A percentile compares a stretch with the other conserved stretches of the same genome.
phyloP scores from a whole-genome alignment of 2,888 invertebrate genomes.

The Agrochola lota region DNA sequence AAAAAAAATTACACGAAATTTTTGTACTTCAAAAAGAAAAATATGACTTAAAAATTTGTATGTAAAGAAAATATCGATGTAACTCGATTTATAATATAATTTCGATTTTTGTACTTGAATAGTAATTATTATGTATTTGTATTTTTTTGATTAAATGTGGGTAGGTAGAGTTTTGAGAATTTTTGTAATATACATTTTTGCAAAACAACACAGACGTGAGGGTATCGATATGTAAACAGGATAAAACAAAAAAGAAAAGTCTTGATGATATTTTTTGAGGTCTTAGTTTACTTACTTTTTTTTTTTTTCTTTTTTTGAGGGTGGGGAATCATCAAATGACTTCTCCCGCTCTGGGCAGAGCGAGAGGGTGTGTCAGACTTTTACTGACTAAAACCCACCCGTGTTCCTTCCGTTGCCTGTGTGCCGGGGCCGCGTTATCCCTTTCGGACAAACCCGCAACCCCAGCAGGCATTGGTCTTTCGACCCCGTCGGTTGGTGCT shows the following conservation, averaged over 20 bases:
- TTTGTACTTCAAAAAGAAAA: slow-evolving; percentile 49
- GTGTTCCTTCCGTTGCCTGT: too few relatives aligned
- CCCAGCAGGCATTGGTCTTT: too few relatives aligned
- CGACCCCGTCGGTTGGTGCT: too few relatives aligned
- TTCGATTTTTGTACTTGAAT: slow-evolving; percentile 52
- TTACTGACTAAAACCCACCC: too few relatives aligned
- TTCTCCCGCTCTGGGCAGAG: too few relatives aligned
- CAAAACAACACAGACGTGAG: not conserved
- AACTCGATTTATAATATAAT: slow-evolving; percentile 32
- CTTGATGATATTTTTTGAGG: not conserved
- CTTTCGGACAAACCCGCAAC: too few relatives aligned
- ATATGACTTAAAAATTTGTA: slow-evolving; percentile 42
- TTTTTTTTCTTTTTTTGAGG: too few relatives aligned
- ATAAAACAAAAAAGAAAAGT: too few relatives aligned
- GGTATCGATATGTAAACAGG: rapidly evolving
- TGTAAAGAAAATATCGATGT: slow-evolving; percentile 27
- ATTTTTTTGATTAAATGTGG: slow-evolving; percentile 19
- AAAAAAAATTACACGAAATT: slow-evolving; percentile 36
- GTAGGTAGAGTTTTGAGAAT: slow-evolving; percentile 15
- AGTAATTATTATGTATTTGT: slow-evolving; percentile 42
- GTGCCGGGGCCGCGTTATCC: too few relatives aligned
- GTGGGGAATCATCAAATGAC: too few relatives aligned
- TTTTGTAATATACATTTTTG: not conserved
- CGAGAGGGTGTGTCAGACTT: too few relatives aligned
- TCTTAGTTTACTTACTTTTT: not conserved